A percentile compares a stretch with the other conserved stretches of the same genome.
Conservation (phyloP, 1,140 invertebrate species). For the Pseudobourletiella spinata region DNA sequence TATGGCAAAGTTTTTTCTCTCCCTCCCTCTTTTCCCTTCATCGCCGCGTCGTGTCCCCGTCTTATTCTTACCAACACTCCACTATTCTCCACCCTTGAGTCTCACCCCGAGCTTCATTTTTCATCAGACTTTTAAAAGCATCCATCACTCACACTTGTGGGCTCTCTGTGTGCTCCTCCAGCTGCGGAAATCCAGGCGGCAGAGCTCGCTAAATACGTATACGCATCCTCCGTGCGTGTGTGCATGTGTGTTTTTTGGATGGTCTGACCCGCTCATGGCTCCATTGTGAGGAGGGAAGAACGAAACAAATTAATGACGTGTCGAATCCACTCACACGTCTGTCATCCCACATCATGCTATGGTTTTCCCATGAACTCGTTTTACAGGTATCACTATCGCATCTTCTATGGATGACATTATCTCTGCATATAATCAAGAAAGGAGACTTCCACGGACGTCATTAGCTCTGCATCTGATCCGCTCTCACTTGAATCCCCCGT, state of each 20-base stretch:
- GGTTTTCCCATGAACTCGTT: no score
- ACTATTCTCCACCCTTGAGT: background rate
- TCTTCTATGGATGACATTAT: no score
- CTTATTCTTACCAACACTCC: background rate
- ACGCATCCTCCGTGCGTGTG: background rate
- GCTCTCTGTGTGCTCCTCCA: background rate
- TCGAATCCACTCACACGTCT: background rate
- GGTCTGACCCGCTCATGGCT: no score
- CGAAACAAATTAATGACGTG: background rate
- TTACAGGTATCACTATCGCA: no score
- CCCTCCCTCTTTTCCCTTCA: background rate
- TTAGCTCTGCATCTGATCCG: no score
- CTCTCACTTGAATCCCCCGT: no score
- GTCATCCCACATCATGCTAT: no score
- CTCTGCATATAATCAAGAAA: no score
- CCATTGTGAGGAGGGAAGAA: background rate
- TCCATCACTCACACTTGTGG: slow-evolving; percentile 2
- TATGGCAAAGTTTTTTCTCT: slow-evolving; percentile 11
- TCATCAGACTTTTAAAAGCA: slow-evolving; percentile 10
- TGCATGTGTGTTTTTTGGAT: no score
- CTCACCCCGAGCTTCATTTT: background rate
- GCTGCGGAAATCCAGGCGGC: no score
- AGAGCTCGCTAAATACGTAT: background rate
- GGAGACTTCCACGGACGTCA: no score
- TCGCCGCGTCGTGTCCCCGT: background rate